A percentile compares a stretch with the other conserved stretches of the same genome.
phyloP scores from a whole-genome alignment of 2,888 invertebrate species.

The Phyto melanocephala region DNA sequence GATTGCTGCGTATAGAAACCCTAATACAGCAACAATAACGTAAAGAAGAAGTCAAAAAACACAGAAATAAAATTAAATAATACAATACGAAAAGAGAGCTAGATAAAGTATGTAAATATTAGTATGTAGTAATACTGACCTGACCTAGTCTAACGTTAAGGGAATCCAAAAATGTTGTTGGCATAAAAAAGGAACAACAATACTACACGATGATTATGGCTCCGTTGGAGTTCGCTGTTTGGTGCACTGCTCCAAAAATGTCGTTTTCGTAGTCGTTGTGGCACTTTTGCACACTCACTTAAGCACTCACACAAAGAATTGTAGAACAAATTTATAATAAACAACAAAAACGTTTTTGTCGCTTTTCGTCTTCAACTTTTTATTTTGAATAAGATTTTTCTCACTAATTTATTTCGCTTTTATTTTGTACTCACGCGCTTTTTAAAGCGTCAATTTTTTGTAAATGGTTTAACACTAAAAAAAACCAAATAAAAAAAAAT shows the following conservation, averaged over 20 bases:
- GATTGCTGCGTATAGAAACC: too few relatives aligned
- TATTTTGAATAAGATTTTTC: background rate
- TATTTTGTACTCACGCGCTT: constrained; percentile 6
- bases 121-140: constrained; percentile 57
- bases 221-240: constrained; percentile 58
- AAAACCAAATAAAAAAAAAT: too few relatives aligned
- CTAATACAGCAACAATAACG: constrained; percentile 21
- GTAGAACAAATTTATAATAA: constrained; percentile 30
- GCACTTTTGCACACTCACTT: constrained; percentile 1
- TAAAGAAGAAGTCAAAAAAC: background rate
- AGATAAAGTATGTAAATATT: background rate
- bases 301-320: background rate
- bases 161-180: constrained; percentile 28
- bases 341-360: background rate
- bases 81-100: constrained; percentile 33
- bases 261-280: constrained; percentile 11
- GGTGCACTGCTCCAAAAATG: constrained; percentile 60
- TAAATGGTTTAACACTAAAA: background rate
- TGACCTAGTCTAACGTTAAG: constrained; percentile 57
- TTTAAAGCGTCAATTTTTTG: constrained; percentile 36
- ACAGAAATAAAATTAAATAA: constrained; percentile 18
- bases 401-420: background rate
- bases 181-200: background rate
- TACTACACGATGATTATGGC: constrained; percentile 39
- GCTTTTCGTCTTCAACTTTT: constrained; percentile 1